Conservation (phyloP, 2,113 vertebrate genomes). For the Apteryx mantelli region DNA sequence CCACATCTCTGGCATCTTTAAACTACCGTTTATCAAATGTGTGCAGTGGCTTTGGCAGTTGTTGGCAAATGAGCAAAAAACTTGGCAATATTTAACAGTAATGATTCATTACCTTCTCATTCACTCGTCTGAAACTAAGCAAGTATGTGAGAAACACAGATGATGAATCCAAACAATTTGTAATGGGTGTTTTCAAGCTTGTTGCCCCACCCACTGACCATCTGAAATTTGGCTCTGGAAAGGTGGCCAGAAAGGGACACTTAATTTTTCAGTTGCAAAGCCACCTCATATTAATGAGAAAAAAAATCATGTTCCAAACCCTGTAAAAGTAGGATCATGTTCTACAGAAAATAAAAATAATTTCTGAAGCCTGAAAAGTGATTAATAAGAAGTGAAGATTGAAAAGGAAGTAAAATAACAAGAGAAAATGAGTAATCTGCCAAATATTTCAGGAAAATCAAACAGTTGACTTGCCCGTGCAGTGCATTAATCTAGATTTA, state of each 20-base stretch:
- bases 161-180: neutral
- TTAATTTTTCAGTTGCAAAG: neutral
- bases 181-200: neutral
- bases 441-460: neutral
- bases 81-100: neutral
- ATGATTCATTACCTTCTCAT: slow-evolving; percentile 33
- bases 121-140: neutral
- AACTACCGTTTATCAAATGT: neutral
- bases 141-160: neutral
- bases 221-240: neutral
- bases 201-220: neutral
- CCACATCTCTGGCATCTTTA: fast-evolving
- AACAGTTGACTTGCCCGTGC: neutral
- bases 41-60: neutral
- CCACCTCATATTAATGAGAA: fast-evolving
- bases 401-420: neutral
- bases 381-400: neutral
- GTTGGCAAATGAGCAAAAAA: neutral
- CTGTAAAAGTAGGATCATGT: neutral
- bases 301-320: neutral
- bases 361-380: neutral
- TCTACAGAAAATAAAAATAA: neutral
- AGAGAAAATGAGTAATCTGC: neutral
- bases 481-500: neutral
- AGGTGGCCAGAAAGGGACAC: neutral